Percentiles rank a stretch among this genome's conserved stretches.
phyloP scores from a whole-genome alignment of 2,797 vertebrate species.

The Schizopygopsis pylzovi region DNA sequence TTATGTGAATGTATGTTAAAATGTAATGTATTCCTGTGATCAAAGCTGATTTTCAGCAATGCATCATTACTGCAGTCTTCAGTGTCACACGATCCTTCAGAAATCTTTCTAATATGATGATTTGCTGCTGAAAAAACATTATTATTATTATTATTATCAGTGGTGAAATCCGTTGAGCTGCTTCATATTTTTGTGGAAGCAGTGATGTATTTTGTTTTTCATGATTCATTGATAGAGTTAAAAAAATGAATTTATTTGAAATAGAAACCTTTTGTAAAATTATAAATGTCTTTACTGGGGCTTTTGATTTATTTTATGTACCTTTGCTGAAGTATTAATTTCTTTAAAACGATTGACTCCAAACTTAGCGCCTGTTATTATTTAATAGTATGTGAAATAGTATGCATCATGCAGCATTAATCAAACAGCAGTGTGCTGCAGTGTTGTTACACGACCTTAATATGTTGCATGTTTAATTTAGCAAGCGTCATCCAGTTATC shows the following conservation, averaged over 20 bases:
- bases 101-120: neutral
- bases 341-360: neutral
- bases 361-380: neutral
- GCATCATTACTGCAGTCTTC: neutral
- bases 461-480: constrained; percentile 27
- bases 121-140: neutral
- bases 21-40: neutral
- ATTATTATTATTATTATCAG: neutral
- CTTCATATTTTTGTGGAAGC: neutral
- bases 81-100: neutral
- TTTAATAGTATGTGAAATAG: neutral
- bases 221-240: neutral
- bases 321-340: neutral
- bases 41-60: neutral
- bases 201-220: neutral
- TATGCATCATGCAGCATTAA: neutral
- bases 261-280: neutral
- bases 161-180: neutral
- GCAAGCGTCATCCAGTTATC: neutral
- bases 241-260: neutral
- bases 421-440: neutral
- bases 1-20: no score
- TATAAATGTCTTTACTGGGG: neutral
- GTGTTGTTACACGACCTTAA: neutral
- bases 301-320: neutral